Conservation (phyloP, 2,113 vertebrate species). For the Mus pahari region DNA sequence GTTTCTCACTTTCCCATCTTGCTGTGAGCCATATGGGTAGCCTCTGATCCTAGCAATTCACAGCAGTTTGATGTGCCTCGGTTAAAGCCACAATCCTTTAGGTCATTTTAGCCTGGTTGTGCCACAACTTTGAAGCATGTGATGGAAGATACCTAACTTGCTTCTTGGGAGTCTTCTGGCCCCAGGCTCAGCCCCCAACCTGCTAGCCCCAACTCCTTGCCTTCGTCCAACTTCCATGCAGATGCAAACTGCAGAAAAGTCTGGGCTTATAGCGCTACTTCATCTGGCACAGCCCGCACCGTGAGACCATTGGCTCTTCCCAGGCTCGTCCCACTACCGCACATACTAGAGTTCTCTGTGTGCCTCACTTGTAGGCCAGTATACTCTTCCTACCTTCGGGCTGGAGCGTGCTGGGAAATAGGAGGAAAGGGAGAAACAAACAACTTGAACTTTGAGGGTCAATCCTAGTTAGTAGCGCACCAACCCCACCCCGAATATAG, state of each 20-base stretch:
- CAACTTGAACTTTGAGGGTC: not conserved
- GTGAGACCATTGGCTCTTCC: not conserved
- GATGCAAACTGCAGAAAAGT: slow-evolving; percentile 87
- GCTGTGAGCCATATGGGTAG: not conserved
- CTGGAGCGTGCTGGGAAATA: rapidly evolving
- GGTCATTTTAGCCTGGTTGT: slow-evolving; percentile 83
- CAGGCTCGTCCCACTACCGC: too few species aligned
- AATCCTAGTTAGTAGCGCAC: not conserved
- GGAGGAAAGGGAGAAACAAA: not conserved
- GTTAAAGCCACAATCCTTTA: slow-evolving; percentile 88
- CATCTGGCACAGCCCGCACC: slow-evolving; percentile 78
- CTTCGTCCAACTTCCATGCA: slow-evolving; percentile 87
- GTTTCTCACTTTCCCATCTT: not conserved
- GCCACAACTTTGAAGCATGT: slow-evolving; percentile 87
- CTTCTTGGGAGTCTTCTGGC: slow-evolving; percentile 89
- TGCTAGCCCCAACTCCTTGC: slow-evolving; percentile 85
- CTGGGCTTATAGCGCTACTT: slow-evolving; percentile 86
- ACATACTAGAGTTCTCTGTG: not conserved
- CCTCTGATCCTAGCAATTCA: not conserved
- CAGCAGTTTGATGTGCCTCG: slow-evolving; percentile 85
- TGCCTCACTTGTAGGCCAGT: not conserved
- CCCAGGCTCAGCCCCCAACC: slow-evolving; percentile 87
- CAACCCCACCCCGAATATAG: not conserved
- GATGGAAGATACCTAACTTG: slow-evolving; percentile 88
- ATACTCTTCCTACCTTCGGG: not conserved